Evolutionary conservation across 2,797 vertebrate genomes (phyloP).

Genomic region (Erithacus rubecula): DNA sequence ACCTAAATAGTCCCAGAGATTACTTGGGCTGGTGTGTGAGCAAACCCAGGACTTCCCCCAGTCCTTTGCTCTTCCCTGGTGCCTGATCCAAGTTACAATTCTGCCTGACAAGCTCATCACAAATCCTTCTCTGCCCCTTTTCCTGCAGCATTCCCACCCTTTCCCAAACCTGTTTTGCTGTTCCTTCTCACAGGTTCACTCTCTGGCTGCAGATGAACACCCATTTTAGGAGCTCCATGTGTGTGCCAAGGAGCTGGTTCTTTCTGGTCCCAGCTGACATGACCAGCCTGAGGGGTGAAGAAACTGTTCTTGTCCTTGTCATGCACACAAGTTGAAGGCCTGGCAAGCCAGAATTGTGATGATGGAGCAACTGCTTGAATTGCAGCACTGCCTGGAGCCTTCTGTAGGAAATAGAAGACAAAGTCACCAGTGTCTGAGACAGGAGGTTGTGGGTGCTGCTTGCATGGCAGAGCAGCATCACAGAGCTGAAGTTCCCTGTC

Average conservation of each 20-base stretch:
- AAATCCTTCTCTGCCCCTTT: not conserved
- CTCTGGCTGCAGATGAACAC: not conserved
- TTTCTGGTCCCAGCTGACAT: not conserved
- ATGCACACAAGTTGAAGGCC: not conserved
- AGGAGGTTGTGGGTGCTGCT: not conserved
- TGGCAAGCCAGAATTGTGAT: not conserved
- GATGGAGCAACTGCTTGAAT: not conserved
- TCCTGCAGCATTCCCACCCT: not conserved
- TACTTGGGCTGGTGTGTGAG: not conserved
- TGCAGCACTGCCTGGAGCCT: not conserved
- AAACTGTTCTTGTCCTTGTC: not conserved
- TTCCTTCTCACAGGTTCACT: not conserved
- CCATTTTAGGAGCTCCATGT: not conserved
- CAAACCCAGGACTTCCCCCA: not conserved
- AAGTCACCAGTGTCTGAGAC: not conserved
- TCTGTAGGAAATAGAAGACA: not conserved
- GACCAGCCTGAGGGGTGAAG: accelerated
- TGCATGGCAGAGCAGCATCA: not conserved
- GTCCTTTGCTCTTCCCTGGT: not conserved
- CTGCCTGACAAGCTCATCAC: not conserved
- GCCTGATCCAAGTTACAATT: not conserved
- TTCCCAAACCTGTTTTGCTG: not conserved
- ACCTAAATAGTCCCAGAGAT: not conserved
- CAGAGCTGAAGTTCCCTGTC: not conserved
- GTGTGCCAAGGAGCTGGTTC: not conserved